Percentiles rank a stretch among this genome's conserved stretches.
Evolutionary conservation across 2,797 vertebrate genomes (phyloP).

Genomic region (Leuciscus waleckii): DNA sequence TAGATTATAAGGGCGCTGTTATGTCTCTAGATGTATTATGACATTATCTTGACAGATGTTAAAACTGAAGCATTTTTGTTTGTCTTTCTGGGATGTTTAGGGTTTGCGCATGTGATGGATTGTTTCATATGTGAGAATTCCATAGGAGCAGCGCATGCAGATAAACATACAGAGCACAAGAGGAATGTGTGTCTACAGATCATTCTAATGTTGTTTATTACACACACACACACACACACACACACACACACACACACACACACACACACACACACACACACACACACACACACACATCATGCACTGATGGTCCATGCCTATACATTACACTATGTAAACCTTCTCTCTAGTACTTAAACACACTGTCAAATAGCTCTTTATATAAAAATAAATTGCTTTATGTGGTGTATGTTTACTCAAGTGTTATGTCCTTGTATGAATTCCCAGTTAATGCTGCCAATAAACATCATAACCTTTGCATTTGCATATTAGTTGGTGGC

Average conservation of each 20-base stretch:
- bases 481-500: background rate
- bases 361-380: background rate
- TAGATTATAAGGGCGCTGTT: background rate
- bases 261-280: background rate
- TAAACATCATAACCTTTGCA: background rate
- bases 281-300: constrained; percentile 7
- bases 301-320: background rate
- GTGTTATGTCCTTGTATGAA: background rate
- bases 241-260: too few relatives aligned
- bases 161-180: constrained; percentile 29
- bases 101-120: constrained; percentile 5
- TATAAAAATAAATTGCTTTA: background rate
- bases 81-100: constrained; percentile 7
- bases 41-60: background rate
- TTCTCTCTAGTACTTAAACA: constrained; percentile 12
- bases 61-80: constrained; percentile 9
- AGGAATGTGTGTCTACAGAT: constrained; percentile 18
- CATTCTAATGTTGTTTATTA: constrained; percentile 18
- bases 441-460: background rate
- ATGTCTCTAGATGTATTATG: background rate
- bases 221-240: background rate
- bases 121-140: constrained; percentile 18
- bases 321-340: constrained; percentile 37
- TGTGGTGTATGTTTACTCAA: background rate
- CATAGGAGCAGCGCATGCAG: background rate